Conservation (phyloP, 2,797 vertebrate species). For the Sternotherus odoratus region DNA sequence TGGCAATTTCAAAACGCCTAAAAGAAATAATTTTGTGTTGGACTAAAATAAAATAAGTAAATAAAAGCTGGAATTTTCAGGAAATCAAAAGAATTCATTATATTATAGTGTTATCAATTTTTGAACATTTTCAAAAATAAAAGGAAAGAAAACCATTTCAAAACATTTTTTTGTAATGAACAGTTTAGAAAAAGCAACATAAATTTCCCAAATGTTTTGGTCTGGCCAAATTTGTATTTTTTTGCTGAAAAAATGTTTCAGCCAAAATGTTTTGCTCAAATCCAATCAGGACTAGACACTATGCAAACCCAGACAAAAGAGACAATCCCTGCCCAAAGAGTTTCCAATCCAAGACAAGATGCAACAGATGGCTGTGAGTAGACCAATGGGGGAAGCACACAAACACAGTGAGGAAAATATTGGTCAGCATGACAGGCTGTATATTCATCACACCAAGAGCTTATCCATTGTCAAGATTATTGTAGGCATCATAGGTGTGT, state of each 20-base stretch:
- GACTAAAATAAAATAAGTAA: not conserved
- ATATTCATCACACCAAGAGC: too few species aligned
- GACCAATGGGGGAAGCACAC: not conserved
- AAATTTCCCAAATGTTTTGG: not conserved
- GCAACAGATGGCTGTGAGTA: not conserved
- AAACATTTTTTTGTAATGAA: not conserved
- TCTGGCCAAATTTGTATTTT: not conserved
- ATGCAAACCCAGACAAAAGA: not conserved
- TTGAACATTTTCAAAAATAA: too few species aligned
- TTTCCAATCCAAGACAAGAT: not conserved
- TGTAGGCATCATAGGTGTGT: not conserved
- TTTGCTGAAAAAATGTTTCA: not conserved
- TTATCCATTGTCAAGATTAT: not conserved
- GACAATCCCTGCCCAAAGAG: not conserved
- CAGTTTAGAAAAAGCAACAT: not conserved
- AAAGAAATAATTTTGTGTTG: not conserved
- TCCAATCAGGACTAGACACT: not conserved
- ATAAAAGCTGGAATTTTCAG: not conserved
- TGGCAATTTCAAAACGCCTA: too few species aligned
- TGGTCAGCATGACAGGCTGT: not conserved
- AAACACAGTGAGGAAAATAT: not conserved
- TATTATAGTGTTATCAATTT: too few species aligned
- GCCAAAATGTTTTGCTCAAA: not conserved
- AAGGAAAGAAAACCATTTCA: not conserved
- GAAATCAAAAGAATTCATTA: too few species aligned